Percentiles rank a stretch among this genome's conserved stretches.
Evolutionary conservation across 2,113 vertebrate genomes (phyloP).

Genomic region (Fregata magnificens): DNA sequence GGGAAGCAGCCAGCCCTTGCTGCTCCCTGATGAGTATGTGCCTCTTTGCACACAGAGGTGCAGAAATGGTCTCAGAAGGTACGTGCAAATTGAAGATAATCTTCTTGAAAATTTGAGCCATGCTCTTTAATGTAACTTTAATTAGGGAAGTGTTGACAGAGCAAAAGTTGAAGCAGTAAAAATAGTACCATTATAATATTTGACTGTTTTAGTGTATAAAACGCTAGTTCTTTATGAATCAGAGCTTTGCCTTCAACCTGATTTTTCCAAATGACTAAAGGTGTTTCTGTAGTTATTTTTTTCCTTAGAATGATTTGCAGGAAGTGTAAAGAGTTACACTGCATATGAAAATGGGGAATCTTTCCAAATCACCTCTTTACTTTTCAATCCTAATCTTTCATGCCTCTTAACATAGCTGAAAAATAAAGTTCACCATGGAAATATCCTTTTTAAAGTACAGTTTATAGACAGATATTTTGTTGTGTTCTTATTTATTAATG

Average conservation of each 20-base stretch:
- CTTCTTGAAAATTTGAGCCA: not conserved
- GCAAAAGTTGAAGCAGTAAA: not conserved
- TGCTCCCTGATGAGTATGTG: not conserved
- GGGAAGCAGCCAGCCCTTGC: not conserved
- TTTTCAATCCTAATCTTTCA: conserved; percentile 62
- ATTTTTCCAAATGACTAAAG: not conserved
- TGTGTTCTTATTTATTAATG: conserved; percentile 36
- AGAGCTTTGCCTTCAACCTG: not conserved
- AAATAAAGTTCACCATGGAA: conserved; percentile 57
- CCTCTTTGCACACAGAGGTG: not conserved
- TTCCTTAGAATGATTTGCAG: not conserved
- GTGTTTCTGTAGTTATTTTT: not conserved
- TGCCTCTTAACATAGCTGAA: conserved; percentile 55
- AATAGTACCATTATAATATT: not conserved
- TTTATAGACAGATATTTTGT: conserved; percentile 55
- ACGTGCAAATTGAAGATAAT: not conserved
- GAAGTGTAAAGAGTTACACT: conserved; percentile 8
- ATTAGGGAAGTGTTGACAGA: not conserved
- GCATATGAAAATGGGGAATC: conserved; percentile 1
- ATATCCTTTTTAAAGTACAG: conserved; percentile 54
- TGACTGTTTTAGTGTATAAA: not conserved
- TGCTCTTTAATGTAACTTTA: not conserved
- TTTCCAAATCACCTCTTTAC: conserved; percentile 56
- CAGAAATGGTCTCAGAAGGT: not conserved
- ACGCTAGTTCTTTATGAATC: not conserved